Base-by-base conservation (phyloP, 2,113 vertebrate genomes). In the Australoheros scitulus region DNA sequence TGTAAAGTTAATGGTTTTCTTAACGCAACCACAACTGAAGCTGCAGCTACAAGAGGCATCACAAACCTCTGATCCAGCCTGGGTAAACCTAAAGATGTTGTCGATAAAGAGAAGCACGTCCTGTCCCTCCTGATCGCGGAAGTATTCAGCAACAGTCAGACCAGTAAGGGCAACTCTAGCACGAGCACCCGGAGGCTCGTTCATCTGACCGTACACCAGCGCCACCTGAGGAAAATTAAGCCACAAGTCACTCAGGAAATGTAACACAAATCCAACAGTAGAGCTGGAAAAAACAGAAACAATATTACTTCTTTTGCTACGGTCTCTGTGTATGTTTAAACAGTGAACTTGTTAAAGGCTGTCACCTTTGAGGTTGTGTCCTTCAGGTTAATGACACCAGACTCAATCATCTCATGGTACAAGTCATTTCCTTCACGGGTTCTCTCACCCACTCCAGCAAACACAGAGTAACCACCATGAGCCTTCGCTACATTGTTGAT, bases 401-500 rank as follows among this genome's bases (percentile, higher is more conserved):
- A 99, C 93, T 99, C 98, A 1, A 99, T 99, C 98, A 99, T 99
- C 91, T 99, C 98, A 38, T 99, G 97, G 94, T 99, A 99, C 91
- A 99, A 95, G 56, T 99, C 98, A 18, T 99, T 99, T 91, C 98
- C 98, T 88, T 99, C 98, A 0, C 98, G 98, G 76, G 98, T 99
- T 18, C 98, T 95, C 90, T 99, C 98, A 7, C 98, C 98, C 11
- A 99, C 98, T 0, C 98, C 98, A 1, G 98, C 98, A 17, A 99
- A 99, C 93, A 99, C 98, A 0, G 98, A 99, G 92, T 99, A 99
- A 84, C 98, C 98, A 82, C 98, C 98, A 4, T 99, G 98, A 85
- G 98, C 98, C 93, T 99, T 99, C 8, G 98, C 98, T 64, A 99
- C 98, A 1, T 99, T 99, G 94, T 99, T 99, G 92, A 99, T 99